Conservation (phyloP, 2,888 invertebrate genomes). For the Scrobipalpa costella region DNA sequence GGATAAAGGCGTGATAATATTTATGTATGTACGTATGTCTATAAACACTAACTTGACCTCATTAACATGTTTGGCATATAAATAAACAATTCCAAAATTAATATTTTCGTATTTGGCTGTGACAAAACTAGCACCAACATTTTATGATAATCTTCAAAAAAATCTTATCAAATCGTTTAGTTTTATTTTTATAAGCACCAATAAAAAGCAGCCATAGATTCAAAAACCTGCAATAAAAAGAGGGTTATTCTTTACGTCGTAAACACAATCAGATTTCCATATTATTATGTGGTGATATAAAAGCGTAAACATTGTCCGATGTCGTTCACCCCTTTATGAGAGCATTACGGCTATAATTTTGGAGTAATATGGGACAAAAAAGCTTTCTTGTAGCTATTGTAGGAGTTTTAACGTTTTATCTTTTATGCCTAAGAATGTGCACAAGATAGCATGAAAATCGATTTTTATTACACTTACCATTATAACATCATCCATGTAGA, state of each 20-base stretch:
- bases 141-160: constrained; percentile 39
- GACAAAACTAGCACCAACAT: constrained; percentile 34
- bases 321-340: constrained; percentile 53
- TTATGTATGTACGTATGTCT: too few species aligned
- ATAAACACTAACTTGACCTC: too few species aligned
- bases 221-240: constrained; percentile 51
- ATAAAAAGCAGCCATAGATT: constrained; percentile 49
- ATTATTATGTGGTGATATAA: constrained; percentile 49
- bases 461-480: constrained; percentile 3
- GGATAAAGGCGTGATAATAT: too few species aligned
- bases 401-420: constrained; percentile 38
- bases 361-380: constrained; percentile 43
- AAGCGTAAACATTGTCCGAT: constrained; percentile 49
- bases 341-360: constrained; percentile 43
- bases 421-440: constrained; percentile 36
- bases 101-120: too few species aligned
- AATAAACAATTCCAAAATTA: too few species aligned
- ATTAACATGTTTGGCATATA: too few species aligned
- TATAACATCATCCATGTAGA: too few species aligned
- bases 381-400: constrained; percentile 36
- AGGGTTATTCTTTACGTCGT: constrained; percentile 48
- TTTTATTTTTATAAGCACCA: constrained; percentile 50
- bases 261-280: constrained; percentile 60
- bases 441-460: constrained; percentile 31
- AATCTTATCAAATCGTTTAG: constrained; percentile 50